These are phyloP conservation scores for Brachylomia viminalis DNA, from an alignment of 2,888 invertebrate genomes.

Conservation along the genomic window DNA sequence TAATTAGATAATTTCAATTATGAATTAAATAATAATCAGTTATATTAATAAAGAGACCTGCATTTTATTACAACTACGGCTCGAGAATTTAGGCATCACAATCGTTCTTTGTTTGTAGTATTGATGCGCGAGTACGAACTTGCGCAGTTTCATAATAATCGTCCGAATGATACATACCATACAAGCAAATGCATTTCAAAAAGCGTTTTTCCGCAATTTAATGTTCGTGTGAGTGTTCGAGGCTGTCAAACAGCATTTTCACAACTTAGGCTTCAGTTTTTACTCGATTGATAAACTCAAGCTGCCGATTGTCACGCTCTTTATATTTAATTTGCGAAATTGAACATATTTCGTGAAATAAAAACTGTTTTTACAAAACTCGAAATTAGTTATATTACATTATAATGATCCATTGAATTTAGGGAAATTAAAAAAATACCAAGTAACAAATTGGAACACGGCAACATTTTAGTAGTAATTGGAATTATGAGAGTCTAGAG, in stretches of 20 bases:
- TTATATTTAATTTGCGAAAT: background rate
- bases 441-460: conserved; percentile 14
- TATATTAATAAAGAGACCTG: background rate
- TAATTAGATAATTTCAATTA: background rate
- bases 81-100: background rate
- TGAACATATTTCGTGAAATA: background rate
- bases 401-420: background rate
- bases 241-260: background rate
- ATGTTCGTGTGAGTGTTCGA: background rate
- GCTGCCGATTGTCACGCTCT: too few species aligned
- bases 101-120: background rate
- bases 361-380: background rate
- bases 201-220: background rate
- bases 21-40: background rate
- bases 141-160: background rate
- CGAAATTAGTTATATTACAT: background rate
- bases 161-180: background rate
- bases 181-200: background rate
- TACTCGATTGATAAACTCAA: background rate
- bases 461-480: conserved; percentile 60
- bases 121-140: background rate
- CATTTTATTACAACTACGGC: background rate
- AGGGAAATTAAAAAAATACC: conserved; percentile 29
- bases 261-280: background rate
- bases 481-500: background rate